Conservation (phyloP, 2,113 vertebrate species). For the Limanda limanda region DNA sequence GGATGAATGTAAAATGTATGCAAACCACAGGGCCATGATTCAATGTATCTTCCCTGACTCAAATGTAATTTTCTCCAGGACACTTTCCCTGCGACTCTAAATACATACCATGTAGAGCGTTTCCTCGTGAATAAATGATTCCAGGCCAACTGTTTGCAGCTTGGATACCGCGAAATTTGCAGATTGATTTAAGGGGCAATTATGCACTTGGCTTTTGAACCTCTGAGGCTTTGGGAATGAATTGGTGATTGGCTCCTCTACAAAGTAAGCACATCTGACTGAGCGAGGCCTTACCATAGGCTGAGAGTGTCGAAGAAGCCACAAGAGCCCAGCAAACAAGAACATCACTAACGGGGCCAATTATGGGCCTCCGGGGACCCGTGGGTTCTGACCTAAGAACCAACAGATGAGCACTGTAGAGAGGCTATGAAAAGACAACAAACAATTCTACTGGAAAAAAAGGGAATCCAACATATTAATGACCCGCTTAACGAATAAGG, state of each 20-base stretch:
- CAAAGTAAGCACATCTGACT: constrained; percentile 79
- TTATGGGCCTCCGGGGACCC: constrained; percentile 48
- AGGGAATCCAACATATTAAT: constrained; percentile 1
- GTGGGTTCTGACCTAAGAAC: constrained; percentile 57
- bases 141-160: constrained; percentile 72
- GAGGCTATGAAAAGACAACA: constrained; percentile 48
- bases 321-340: constrained; percentile 74
- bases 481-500: background rate
- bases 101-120: constrained; percentile 34
- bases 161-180: constrained; percentile 77
- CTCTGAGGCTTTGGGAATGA: constrained; percentile 79
- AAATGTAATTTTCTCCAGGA: constrained; percentile 49
- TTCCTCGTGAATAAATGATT: constrained; percentile 62
- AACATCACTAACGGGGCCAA: constrained; percentile 45
- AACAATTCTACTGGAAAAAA: constrained; percentile 20
- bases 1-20: constrained; percentile 62
- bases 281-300: constrained; percentile 57
- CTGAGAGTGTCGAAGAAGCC: constrained; percentile 67
- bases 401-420: constrained; percentile 47
- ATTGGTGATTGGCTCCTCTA: constrained; percentile 72
- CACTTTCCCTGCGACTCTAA: constrained; percentile 52
- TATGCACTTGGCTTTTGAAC: constrained; percentile 83
- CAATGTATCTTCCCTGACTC: constrained; percentile 59
- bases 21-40: constrained; percentile 64
- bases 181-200: constrained; percentile 83